phyloP scores from a whole-genome alignment of 2,888 invertebrate species.

The Steromphala cineraria region DNA sequence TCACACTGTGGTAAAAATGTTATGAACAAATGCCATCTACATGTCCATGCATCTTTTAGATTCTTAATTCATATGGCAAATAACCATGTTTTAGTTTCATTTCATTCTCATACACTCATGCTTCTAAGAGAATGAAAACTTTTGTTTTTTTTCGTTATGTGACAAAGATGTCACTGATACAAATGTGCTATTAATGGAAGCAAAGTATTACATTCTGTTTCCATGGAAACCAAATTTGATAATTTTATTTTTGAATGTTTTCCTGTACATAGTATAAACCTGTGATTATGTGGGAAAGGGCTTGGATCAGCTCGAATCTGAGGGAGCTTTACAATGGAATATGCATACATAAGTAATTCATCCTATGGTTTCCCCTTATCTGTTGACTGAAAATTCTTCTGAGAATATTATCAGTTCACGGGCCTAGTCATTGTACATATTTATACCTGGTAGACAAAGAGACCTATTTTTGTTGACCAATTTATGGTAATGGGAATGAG shows the following conservation, averaged over 20 bases:
- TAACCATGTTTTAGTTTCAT: not conserved
- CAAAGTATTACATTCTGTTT: constrained; percentile 6
- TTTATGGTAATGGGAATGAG: constrained; percentile 19
- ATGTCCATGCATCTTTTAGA: not conserved
- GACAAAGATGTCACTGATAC: not conserved
- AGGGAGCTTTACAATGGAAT: not conserved
- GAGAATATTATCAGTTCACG: not conserved
- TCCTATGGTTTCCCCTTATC: not conserved
- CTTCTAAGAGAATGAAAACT: not conserved
- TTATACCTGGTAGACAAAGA: constrained; percentile 1
- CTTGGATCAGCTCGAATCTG: not conserved
- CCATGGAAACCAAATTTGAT: constrained; percentile 21
- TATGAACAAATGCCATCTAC: not conserved
- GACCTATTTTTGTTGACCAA: constrained; percentile 18
- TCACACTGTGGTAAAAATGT: not conserved
- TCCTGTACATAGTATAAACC: constrained; percentile 14
- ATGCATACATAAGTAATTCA: constrained; percentile 1
- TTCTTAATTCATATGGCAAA: constrained; percentile 3
- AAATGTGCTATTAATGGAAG: constrained; percentile 7
- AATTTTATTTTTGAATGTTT: constrained; percentile 17
- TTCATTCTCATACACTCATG: not conserved
- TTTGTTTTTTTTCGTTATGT: constrained; percentile 3
- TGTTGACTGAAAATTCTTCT: not conserved
- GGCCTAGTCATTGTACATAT: constrained; percentile 15
- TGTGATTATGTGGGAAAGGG: not conserved